These are phyloP conservation scores for Artibeus jamaicensis DNA, from an alignment of 2,797 vertebrate genomes.

Conservation along the genomic window DNA sequence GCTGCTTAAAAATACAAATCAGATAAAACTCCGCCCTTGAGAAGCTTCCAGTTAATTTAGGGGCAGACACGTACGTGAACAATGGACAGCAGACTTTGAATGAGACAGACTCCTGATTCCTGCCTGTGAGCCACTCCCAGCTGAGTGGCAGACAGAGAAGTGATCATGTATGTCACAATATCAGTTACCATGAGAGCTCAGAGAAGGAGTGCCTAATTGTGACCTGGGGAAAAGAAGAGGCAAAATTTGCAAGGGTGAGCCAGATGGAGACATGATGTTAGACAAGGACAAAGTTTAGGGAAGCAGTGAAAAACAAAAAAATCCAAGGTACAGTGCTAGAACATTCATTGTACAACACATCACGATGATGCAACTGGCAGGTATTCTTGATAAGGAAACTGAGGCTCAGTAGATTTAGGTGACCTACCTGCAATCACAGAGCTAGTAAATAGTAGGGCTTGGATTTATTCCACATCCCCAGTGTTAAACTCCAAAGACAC, in stretches of 20 bases:
- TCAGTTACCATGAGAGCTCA: not conserved
- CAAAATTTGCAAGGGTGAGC: not conserved
- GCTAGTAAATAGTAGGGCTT: not conserved
- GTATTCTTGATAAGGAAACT: not conserved
- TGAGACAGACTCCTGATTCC: not conserved
- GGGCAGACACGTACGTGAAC: not conserved
- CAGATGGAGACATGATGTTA: not conserved
- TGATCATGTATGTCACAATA: not conserved
- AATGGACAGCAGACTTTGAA: not conserved
- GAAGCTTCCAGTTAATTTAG: not conserved
- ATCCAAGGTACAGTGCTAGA: not conserved
- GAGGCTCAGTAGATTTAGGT: not conserved
- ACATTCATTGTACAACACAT: no score
- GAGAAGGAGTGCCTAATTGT: not conserved
- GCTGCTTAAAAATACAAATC: conserved; percentile 7
- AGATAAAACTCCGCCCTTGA: not conserved
- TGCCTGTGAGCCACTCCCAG: not conserved
- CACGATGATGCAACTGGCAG: not conserved
- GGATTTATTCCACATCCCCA: not conserved
- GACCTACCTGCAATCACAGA: not conserved
- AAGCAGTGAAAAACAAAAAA: not conserved
- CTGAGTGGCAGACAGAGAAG: not conserved
- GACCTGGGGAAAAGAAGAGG: not conserved
- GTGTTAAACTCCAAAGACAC: not conserved
- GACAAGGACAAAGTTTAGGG: not conserved